Percentiles rank a stretch among this genome's conserved stretches.
phyloP scores from a whole-genome alignment of 2,113 vertebrate genomes.

The Formicarius rufipectus region DNA sequence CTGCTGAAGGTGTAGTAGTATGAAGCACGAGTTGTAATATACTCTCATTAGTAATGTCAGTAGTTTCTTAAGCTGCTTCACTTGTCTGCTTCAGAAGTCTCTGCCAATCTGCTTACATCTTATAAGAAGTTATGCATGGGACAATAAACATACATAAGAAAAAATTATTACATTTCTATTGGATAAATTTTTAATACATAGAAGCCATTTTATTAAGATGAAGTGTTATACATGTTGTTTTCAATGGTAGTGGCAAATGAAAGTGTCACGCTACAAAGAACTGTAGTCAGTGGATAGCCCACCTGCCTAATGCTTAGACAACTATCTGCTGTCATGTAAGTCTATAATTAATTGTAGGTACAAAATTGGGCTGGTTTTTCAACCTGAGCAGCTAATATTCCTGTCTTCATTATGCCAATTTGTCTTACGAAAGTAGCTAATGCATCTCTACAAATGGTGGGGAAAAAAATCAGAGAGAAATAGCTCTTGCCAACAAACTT shows the following conservation, averaged over 20 bases:
- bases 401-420: neutral
- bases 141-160: neutral
- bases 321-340: neutral
- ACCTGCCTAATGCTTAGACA: neutral
- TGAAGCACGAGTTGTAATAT: neutral
- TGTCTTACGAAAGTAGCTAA: conserved; percentile 18
- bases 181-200: neutral
- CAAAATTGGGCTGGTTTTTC: neutral
- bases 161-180: neutral
- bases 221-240: neutral
- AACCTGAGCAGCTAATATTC: neutral
- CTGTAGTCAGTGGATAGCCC: neutral
- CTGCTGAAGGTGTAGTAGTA: neutral
- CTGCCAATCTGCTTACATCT: neutral
- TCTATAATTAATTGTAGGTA: neutral
- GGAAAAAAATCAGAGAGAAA: neutral
- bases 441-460: neutral
- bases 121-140: rapidly evolving
- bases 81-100: neutral
- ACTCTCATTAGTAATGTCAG: neutral
- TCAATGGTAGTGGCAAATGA: neutral
- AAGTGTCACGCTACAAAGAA: neutral
- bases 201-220: neutral
- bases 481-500: neutral
- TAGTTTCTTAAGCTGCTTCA: neutral